Percentiles rank a stretch among this genome's conserved stretches.
These are phyloP conservation scores for Sphaeramia orbicularis DNA, from an alignment of 2,797 vertebrate genomes.

Conservation along the genomic window DNA sequence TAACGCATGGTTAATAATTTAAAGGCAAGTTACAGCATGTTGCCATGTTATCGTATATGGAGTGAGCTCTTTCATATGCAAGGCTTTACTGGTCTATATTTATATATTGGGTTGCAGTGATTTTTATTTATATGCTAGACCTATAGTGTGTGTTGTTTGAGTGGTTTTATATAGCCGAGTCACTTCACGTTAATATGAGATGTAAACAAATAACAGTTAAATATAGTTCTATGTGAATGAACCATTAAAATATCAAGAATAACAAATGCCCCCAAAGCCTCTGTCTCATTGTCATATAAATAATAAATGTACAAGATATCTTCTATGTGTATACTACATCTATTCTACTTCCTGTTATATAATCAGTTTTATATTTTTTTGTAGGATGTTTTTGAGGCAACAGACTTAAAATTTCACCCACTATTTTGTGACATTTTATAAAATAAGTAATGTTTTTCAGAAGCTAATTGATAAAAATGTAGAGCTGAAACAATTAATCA, in stretches of 20 bases:
- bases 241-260: constrained; percentile 11
- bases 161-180: constrained; percentile 18
- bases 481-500: too few relatives aligned
- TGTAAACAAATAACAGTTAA: constrained; percentile 1
- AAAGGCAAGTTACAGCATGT: constrained; percentile 60
- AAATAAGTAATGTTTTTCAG: too few relatives aligned
- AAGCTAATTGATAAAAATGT: too few relatives aligned
- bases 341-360: neutral
- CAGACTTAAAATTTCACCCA: too few relatives aligned
- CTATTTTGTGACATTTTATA: neutral
- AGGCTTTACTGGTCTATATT: constrained; percentile 32
- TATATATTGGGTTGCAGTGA: constrained; percentile 15
- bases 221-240: constrained; percentile 1
- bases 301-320: neutral
- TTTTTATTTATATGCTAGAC: constrained; percentile 38
- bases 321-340: neutral
- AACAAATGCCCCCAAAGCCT: neutral
- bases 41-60: constrained; percentile 49
- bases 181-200: constrained; percentile 8
- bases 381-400: neutral
- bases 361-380: neutral
- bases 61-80: constrained; percentile 49
- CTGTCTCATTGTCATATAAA: neutral
- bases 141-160: constrained; percentile 8
- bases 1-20: constrained; percentile 72